Conservation (phyloP, 2,797 vertebrate genomes). For the Zenarchopterus dispar region DNA sequence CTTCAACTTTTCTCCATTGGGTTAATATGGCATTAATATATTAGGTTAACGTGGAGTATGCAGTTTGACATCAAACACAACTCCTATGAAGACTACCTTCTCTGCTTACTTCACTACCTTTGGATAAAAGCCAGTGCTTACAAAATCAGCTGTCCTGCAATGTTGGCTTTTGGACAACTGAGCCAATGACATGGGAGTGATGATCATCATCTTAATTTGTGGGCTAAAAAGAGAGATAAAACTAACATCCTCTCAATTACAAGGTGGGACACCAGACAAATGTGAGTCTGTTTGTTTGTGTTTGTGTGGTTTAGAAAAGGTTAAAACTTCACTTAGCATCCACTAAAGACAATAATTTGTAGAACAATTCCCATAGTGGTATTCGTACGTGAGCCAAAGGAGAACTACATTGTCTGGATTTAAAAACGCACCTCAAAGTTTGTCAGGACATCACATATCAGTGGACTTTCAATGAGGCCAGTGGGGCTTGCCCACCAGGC, state of each 20-base stretch:
- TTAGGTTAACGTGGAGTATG: too few relatives aligned
- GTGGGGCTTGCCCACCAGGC: conserved; percentile 59
- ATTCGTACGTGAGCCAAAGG: conserved; percentile 25
- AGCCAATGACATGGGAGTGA: too few relatives aligned
- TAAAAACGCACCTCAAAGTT: conserved; percentile 44
- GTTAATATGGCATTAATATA: too few relatives aligned
- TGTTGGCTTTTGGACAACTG: too few relatives aligned
- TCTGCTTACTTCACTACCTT: too few relatives aligned
- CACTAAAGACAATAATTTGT: conserved; percentile 34
- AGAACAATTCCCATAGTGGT: conserved; percentile 21
- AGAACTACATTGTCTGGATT: conserved; percentile 30
- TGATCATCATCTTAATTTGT: too few relatives aligned
- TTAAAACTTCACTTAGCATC: conserved; percentile 23
- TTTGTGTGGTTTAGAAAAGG: conserved; percentile 8
- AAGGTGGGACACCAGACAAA: too few relatives aligned
- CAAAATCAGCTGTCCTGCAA: too few relatives aligned
- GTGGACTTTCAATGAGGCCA: conserved; percentile 59
- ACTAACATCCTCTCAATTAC: not conserved
- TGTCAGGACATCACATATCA: conserved; percentile 60
- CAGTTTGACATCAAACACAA: too few relatives aligned
- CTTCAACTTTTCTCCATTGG: too few relatives aligned
- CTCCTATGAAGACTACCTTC: too few relatives aligned
- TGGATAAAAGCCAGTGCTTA: too few relatives aligned
- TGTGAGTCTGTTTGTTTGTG: not conserved
- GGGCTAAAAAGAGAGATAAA: not conserved